Evolutionary conservation across 2,113 vertebrate genomes (phyloP), one percentile per base, ranked within the genome.

Genomic region (Cebus imitator): DNA sequence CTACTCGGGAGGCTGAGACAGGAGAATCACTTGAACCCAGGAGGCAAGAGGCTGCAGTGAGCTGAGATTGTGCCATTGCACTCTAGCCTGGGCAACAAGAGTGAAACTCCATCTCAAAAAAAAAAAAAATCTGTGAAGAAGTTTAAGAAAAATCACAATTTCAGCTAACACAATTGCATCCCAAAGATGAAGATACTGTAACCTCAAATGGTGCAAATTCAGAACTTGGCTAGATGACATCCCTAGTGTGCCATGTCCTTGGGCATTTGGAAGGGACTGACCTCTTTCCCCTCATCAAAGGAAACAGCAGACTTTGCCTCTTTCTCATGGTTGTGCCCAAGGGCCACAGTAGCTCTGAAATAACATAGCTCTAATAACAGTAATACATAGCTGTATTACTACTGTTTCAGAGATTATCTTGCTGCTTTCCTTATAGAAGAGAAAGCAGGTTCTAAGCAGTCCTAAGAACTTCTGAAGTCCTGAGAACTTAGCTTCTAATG

Each of bases 81-180:
- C 27, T 64, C 61, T 25, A 64, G 27, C 61, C 27, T 64, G 12
- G 27, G 5, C 27, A 64, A 64, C 27, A 64, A 64, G 27, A 64
- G 12, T 12, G 6, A 64, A 64, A 64, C 61, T 64, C 58, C 9
- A 2, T 64, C 27, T 64, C 61, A 32, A 32, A 64, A 64, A 61
- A 61, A 43, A 32, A 32, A 64, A 64, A 64, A 30, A 58, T 88
- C n/a, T 93, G 14, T 84, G 79, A 96, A 93, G 76, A 94, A 66
- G 32, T 76, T 83, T 83, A 66, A 94, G 78, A 81, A 90, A 95
- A 95, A 76, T 88, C 48, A 82, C 50, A 82, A 66, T 17, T 70
- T 52, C 37, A 84, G 55, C 61, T 88, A 94, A 85, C 30, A 72
- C 48, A 86, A 23, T 35, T 78, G 23, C 23, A 27, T 89, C 85